phyloP scores from a whole-genome alignment of 2,888 invertebrate species.

The Agriopis marginaria region DNA sequence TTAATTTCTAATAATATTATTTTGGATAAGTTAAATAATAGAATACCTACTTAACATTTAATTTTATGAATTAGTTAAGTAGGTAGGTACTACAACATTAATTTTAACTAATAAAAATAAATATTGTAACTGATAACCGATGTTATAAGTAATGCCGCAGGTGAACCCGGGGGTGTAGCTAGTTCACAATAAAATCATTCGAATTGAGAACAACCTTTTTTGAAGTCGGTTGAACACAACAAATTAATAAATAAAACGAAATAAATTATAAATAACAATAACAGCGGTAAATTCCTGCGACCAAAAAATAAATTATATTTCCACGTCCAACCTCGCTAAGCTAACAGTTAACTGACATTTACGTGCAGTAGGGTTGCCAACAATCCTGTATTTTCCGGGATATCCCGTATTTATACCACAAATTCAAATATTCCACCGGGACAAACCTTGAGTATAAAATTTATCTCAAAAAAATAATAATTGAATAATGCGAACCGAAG shows the following conservation, averaged over 20 bases:
- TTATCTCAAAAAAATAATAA: no score
- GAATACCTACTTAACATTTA: neutral
- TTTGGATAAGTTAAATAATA: neutral
- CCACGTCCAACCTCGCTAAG: constrained; percentile 10
- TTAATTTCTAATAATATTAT: neutral
- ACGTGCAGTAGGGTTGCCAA: neutral
- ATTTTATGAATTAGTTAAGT: neutral
- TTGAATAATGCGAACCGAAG: no score
- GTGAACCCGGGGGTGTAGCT: no score
- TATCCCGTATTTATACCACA: no score
- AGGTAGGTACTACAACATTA: no score
- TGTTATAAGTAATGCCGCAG: no score
- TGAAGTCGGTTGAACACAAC: neutral
- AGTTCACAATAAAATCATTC: no score
- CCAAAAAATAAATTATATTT: neutral
- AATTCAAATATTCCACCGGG: no score
- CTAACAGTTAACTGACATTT: constrained; percentile 23
- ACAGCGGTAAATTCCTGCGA: neutral
- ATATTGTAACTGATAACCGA: no score
- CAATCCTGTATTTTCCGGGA: no score
- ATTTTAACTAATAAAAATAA: neutral
- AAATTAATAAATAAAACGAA: neutral
- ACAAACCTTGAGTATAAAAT: no score
- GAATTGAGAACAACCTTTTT: no score
- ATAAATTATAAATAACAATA: neutral